Base-by-base conservation (phyloP, 2,888 invertebrate genomes). In the Scaptomyza tumidula region DNA sequence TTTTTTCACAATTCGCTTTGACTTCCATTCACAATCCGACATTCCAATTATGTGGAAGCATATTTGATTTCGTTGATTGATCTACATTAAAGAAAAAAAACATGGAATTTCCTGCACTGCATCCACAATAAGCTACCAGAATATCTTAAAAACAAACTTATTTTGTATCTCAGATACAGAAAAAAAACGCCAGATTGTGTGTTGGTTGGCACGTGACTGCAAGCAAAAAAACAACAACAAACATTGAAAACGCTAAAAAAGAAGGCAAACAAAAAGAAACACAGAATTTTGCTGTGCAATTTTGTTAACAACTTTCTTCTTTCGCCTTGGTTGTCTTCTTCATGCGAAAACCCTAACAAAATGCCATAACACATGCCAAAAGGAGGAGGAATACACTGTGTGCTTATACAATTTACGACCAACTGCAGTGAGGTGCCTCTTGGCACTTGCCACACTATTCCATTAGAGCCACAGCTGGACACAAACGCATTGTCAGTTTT, bases 401-500 rank as follows among this genome's bases (percentile, higher is more conserved):
- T 75, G 67, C 52, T 66, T 63, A 84, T 81, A 84, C 72, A 81
- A 84, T 86, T 86, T 84, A 84, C 75, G 67, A 59, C 27, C 62
- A 64, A 84, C 83, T 86, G 84, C 86, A 83, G 57, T 10, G 43
- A 50, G 43, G 50, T 37, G 44, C 35, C 35, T 37, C 16, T 35
- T 5, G 10, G 49, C 33, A 50, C 14, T 31, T 5, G 11, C 54
- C 31, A 41, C 39, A 39, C 39, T 39, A 9, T 14, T 14, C n/a
- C 16, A 14, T 2, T 37, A 41, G 35, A 31, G 7, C 24, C 14
- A 9, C 31, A 11, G 27, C 24, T 39, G 54, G 39, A 31, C 29
- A 50, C 46, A 54, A 57, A 66, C 59, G 75, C 75, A 70, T 52
- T 62, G 62, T 43, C 29, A 43, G 52, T 60, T 74, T 75, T 78